Evolutionary conservation across 2,113 vertebrate species (phyloP), one percentile per base, ranked within the genome.

Genomic region (Kobus ellipsiprymnus): DNA sequence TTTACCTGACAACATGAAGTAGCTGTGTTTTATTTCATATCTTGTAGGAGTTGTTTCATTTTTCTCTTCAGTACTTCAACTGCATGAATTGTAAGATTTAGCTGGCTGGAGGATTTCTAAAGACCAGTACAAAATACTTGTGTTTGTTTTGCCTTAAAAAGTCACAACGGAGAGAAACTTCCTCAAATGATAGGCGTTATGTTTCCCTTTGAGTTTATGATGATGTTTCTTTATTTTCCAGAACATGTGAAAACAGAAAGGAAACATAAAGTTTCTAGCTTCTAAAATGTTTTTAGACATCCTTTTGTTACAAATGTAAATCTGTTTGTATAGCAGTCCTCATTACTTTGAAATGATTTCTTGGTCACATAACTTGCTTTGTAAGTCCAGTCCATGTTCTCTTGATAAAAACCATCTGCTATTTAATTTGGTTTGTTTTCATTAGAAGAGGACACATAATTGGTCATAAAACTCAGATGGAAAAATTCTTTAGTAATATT

Each of bases 381-480:
- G 96, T 98, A 98, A 98, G 98, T 99, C 98, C 98, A 98, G 97
- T 98, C 98, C 95, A 54, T 97, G 97, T 98, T 98, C 98, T 98
- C 97, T 98, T 98, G 97, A 98, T 97, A 94, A 98, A 98, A 98
- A 97, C 97, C 98, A 97, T 98, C 97, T 98, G 98, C 98, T 98
- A 96, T 97, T 97, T 98, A 98, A 98, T 98, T 98, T 98, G 97
- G 97, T 98, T 98, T 99, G 97, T 98, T 99, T 98, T 98, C 98
- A 67, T 98, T 98, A 98, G 98, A 98, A 98, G 98, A 98, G 95
- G 97, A 98, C 97, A 98, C 94, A 98, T 98, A 98, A 74, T 96
- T 98, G 97, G 91, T 96, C 95, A 95, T 98, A 98, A 98, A 98
- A 98, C 95, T 89, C 97, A 97, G 95, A 96, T 98, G 97, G 98